phyloP scores from a whole-genome alignment of 1,140 invertebrate species.

The Colletes latitarsis region DNA sequence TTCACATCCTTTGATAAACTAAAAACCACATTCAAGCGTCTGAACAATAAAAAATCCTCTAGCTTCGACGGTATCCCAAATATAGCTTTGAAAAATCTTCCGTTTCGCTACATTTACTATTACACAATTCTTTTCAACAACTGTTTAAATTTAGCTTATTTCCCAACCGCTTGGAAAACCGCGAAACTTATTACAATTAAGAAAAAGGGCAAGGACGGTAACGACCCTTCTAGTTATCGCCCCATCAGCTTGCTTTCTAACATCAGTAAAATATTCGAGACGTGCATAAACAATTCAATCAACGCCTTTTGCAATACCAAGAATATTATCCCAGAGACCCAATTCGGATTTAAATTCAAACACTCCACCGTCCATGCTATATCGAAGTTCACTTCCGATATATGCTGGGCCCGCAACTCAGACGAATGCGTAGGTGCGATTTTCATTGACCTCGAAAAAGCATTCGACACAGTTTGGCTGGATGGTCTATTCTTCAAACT shows the following conservation, averaged over 20 bases:
- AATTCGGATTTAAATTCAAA: conserved; percentile 15
- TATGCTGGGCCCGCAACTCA: too few species aligned
- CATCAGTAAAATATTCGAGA: conserved; percentile 32
- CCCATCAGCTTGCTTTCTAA: conserved; percentile 1
- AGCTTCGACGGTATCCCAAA: conserved; percentile 9
- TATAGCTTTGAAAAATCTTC: conserved; percentile 2
- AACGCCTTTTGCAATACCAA: not conserved
- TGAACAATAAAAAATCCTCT: too few species aligned
- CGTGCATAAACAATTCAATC: conserved; percentile 4
- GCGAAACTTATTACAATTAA: conserved; percentile 9
- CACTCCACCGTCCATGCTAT: not conserved
- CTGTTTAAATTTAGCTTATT: not conserved
- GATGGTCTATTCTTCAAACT: too few species aligned
- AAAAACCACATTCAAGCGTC: too few species aligned
- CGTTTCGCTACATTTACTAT: not conserved
- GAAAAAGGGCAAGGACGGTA: conserved; percentile 22
- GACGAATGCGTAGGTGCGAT: too few species aligned
- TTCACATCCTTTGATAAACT: not conserved
- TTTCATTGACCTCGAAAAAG: too few species aligned
- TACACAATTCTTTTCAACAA: conserved; percentile 28
- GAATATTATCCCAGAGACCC: conserved; percentile 4
- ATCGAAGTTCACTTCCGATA: too few species aligned
- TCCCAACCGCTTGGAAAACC: conserved; percentile 7
- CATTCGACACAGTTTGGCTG: too few species aligned
- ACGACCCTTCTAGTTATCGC: not conserved